phyloP scores from a whole-genome alignment of 2,797 vertebrate species.

The Macrochelys suwanniensis region DNA sequence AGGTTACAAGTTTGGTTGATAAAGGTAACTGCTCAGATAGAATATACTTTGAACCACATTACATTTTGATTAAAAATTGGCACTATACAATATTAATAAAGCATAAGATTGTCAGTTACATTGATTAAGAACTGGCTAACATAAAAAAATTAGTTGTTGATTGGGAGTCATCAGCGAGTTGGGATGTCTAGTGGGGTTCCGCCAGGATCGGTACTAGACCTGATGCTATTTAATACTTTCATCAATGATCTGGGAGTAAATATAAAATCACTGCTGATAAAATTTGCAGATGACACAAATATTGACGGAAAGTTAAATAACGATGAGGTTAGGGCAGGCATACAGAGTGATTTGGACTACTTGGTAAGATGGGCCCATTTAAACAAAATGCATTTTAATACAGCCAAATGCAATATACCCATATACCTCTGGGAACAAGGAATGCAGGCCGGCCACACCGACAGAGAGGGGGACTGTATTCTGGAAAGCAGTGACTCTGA shows the following conservation, averaged over 20 bases:
- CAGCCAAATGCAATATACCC: too few species aligned
- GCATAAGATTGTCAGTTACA: neutral
- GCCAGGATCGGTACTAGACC: too few species aligned
- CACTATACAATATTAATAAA: neutral
- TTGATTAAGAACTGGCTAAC: neutral
- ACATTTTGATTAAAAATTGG: neutral
- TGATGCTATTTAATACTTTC: neutral
- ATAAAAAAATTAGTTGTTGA: slow-evolving; percentile 13
- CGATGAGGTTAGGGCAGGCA: neutral
- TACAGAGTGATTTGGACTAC: accelerated
- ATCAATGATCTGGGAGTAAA: neutral
- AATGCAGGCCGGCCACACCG: too few species aligned
- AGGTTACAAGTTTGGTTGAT: neutral
- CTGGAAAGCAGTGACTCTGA: too few species aligned
- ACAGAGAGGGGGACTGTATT: too few species aligned
- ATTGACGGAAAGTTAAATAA: neutral
- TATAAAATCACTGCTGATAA: neutral
- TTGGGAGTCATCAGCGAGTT: neutral
- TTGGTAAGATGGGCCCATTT: neutral
- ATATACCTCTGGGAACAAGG: too few species aligned
- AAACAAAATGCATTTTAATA: neutral
- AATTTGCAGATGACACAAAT: accelerated
- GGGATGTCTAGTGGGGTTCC: too few species aligned
- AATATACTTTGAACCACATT: neutral
- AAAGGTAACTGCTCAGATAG: neutral